Base-by-base conservation (phyloP, 2,113 vertebrate genomes). In the Calypte anna region DNA sequence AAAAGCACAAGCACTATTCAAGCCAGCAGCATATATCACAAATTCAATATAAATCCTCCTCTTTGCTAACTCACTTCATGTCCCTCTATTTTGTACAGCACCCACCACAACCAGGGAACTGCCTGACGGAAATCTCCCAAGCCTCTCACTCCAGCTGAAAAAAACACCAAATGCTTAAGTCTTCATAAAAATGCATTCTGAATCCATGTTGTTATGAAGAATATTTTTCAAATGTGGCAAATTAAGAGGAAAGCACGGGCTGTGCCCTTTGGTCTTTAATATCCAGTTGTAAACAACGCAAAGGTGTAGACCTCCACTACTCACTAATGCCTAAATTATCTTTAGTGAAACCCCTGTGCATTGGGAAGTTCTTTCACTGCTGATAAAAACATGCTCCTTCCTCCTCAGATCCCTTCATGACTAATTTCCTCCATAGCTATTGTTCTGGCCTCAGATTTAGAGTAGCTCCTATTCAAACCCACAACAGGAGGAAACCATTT, bases 361-460 rank as follows among this genome's bases (percentile, higher is more conserved):
- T 20, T 66, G 80, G 88, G 90, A 95, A 93, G 82, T 95, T 86
- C 88, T 83, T 91, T 82, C 66, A 91, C 5, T 1, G 5, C 87
- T 91, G 94, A 87, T 96, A 93, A 95, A 94, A 96, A 94, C 83
- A 91, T 6, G 43, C 85, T 90, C 66, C 88, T 96, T 96, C 95
- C 91, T 94, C 88, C 77, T 88, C 75, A 90, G 90, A 81, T 54
- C 53, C n/a, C 46, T 90, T 77, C 92, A 89, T 94, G 94, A 97
- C 83, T 96, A 94, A 96, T 92, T 95, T 96, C 96, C 94, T 95
- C 92, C 57, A 44, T 1, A 33, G 40, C 93, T 90, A 96, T 97
- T 97, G 96, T 97, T 97, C 93, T 95, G 40, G 77, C 61, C 78
- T 92, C 74, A 84, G 59, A 95, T 92, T 82, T 93, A 83, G 62